phyloP scores from a whole-genome alignment of 1,140 invertebrate genomes.

The Akabosia matsudoensis region DNA sequence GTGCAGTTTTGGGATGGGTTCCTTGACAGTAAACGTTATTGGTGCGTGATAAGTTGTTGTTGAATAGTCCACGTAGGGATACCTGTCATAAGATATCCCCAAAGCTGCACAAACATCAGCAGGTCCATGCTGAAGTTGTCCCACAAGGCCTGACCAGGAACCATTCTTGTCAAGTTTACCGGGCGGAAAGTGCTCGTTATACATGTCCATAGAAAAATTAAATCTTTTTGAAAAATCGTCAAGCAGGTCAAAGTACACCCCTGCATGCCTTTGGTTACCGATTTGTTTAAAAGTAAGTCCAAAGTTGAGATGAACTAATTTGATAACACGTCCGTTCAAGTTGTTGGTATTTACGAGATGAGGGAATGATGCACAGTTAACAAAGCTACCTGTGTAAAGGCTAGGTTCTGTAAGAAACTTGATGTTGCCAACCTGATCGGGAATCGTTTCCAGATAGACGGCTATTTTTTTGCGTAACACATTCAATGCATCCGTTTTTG shows the following conservation, averaged over 20 bases:
- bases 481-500: too few relatives aligned
- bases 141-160: background rate
- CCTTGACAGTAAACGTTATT: background rate
- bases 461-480: too few relatives aligned
- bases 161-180: background rate
- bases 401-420: background rate
- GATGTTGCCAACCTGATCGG: too few relatives aligned
- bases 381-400: background rate
- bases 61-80: background rate
- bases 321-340: background rate
- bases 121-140: background rate
- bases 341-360: background rate
- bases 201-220: background rate
- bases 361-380: background rate
- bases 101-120: background rate
- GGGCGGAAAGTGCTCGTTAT: background rate
- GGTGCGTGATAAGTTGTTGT: background rate
- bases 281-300: background rate
- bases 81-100: background rate
- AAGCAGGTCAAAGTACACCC: background rate
- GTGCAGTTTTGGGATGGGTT: background rate
- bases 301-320: background rate
- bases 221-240: background rate
- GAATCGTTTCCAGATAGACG: too few relatives aligned
- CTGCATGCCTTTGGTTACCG: background rate